phyloP scores from a whole-genome alignment of 2,888 invertebrate genomes.

The Pilophorus perplexus region DNA sequence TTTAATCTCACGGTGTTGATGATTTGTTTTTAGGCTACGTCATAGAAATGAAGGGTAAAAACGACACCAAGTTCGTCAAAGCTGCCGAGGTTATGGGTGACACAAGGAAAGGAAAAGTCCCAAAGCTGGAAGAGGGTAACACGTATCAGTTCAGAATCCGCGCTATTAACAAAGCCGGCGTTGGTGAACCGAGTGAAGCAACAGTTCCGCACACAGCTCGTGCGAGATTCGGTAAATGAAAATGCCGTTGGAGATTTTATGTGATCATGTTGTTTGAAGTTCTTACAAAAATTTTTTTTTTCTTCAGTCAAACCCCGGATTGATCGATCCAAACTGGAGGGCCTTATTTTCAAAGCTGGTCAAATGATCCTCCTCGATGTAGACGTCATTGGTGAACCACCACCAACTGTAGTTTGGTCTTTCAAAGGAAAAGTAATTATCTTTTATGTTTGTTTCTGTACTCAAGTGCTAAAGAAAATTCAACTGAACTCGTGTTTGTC shows the following conservation, averaged over 20 bases:
- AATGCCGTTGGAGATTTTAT: no score
- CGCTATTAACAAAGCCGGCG: slow-evolving; percentile 95
- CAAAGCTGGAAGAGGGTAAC: slow-evolving; percentile 86
- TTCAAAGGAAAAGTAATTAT: slow-evolving; percentile 62
- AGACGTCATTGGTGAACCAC: slow-evolving; percentile 89
- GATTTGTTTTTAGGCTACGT: slow-evolving; percentile 77
- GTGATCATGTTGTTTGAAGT: slow-evolving; percentile 2
- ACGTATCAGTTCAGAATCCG: slow-evolving; percentile 92
- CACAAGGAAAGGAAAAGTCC: slow-evolving; percentile 80
- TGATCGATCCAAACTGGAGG: slow-evolving; percentile 83
- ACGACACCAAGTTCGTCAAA: slow-evolving; percentile 78
- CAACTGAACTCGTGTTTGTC: no score
- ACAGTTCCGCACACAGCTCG: slow-evolving; percentile 90
- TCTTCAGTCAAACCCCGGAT: slow-evolving; percentile 85
- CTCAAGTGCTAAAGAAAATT: background rate
- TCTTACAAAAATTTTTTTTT: no score
- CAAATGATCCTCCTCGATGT: slow-evolving; percentile 83
- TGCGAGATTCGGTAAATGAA: slow-evolving; percentile 81
- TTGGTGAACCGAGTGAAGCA: slow-evolving; percentile 86
- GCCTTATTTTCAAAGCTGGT: slow-evolving; percentile 82
- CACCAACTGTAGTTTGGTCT: slow-evolving; percentile 87
- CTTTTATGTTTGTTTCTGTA: background rate
- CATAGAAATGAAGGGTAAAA: slow-evolving; percentile 89
- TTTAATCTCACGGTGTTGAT: no score
- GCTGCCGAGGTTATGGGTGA: slow-evolving; percentile 82